Conservation (phyloP, 2,888 invertebrate genomes). For the Leuctra nigra region DNA sequence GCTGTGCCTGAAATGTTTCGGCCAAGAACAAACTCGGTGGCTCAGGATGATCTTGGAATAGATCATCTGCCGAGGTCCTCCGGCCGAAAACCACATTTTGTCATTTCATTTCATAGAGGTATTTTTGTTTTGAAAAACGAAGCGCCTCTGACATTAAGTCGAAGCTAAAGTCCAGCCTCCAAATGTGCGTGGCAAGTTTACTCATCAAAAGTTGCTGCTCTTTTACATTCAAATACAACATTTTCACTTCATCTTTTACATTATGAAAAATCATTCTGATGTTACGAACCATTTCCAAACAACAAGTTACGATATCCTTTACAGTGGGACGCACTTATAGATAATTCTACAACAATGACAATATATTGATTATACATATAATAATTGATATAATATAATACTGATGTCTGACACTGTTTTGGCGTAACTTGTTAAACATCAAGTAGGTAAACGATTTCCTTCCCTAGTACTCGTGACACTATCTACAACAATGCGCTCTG, state of each 20-base stretch:
- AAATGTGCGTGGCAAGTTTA: not conserved
- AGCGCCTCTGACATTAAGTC: constrained; percentile 3
- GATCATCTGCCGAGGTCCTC: constrained; percentile 12
- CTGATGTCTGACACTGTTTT: not conserved
- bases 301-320: not conserved
- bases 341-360: not conserved
- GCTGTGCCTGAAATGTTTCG: too few relatives aligned
- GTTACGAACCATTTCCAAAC: not conserved
- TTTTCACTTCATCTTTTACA: too few relatives aligned
- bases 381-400: not conserved
- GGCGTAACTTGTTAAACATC: not conserved
- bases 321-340: not conserved
- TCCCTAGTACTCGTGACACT: constrained; percentile 2
- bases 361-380: too few relatives aligned
- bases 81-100: not conserved
- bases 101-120: too few relatives aligned
- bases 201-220: too few relatives aligned
- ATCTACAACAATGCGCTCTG: not conserved
- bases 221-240: too few relatives aligned
- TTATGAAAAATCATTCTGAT: too few relatives aligned
- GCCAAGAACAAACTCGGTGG: constrained; percentile 6
- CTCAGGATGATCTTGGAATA: constrained; percentile 3
- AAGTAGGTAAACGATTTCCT: not conserved
- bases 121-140: too few relatives aligned
- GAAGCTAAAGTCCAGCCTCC: constrained; percentile 11